Percentiles rank a stretch among this genome's conserved stretches.
Conservation (phyloP, 2,113 vertebrate species). For the Clarias macrocephalus region DNA sequence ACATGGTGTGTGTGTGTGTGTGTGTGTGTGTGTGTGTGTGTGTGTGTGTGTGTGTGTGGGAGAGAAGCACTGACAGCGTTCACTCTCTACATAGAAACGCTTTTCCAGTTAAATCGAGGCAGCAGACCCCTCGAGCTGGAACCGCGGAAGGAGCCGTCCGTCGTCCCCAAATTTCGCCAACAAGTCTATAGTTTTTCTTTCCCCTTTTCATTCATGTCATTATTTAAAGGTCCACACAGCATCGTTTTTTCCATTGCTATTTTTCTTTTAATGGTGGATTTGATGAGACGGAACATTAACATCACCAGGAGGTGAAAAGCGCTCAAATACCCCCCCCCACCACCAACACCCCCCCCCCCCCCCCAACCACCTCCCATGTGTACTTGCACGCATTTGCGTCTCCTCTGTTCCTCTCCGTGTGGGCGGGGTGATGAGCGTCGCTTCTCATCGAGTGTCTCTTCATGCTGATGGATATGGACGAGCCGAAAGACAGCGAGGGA, state of each 20-base stretch:
- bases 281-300: not conserved
- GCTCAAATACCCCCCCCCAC: not conserved
- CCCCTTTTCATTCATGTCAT: not conserved
- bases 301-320: not conserved
- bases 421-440: not conserved
- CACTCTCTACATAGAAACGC: not conserved
- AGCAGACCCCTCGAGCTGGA: not conserved
- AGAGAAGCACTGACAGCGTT: not conserved
- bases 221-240: not conserved
- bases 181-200: too few relatives aligned
- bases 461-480: not conserved
- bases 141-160: not conserved
- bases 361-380: too few relatives aligned
- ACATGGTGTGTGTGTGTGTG: conserved; percentile 54
- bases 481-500: not conserved
- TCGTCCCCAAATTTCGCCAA: not conserved
- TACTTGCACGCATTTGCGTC: not conserved
- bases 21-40: conserved; percentile 46
- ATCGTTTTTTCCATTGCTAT: not conserved
- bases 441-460: not conserved
- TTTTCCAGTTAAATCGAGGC: not conserved
- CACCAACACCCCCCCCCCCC: too few relatives aligned
- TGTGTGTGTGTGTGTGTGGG: conserved; percentile 9
- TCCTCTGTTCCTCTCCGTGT: not conserved
- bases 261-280: not conserved